These are phyloP conservation scores for Epicampocera succincta DNA, from an alignment of 2,888 invertebrate species.

Conservation along the genomic window DNA sequence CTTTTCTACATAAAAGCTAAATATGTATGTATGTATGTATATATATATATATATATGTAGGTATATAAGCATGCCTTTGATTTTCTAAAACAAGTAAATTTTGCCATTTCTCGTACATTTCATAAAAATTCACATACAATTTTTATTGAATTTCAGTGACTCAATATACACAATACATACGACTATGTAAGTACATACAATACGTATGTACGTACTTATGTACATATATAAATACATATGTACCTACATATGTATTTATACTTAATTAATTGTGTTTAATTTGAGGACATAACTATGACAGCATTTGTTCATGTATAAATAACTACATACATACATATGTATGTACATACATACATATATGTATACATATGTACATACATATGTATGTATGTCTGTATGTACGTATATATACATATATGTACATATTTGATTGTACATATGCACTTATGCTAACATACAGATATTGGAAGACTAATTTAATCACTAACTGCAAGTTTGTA, in stretches of 20 bases:
- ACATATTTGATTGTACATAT: no score
- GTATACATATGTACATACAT: background rate
- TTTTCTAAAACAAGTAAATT: background rate
- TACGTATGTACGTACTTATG: background rate
- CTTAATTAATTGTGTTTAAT: background rate
- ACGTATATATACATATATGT: no score
- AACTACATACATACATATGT: background rate
- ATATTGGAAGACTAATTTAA: no score
- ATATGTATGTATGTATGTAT: background rate
- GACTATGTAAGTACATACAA: background rate
- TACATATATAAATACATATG: background rate
- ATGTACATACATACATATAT: background rate
- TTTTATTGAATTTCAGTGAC: slow-evolving; percentile 26
- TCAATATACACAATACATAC: slow-evolving; percentile 5
- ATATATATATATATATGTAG: background rate
- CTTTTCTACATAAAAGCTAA: no score
- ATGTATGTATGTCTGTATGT: background rate
- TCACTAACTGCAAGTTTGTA: no score
- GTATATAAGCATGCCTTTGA: no score
- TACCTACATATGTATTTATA: no score
- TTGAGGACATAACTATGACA: no score
- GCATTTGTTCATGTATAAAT: background rate
- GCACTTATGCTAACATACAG: no score
- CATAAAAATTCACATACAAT: slow-evolving; percentile 1
- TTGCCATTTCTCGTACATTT: background rate